phyloP scores from a whole-genome alignment of 2,888 invertebrate genomes.

The Eupithecia vulgata region DNA sequence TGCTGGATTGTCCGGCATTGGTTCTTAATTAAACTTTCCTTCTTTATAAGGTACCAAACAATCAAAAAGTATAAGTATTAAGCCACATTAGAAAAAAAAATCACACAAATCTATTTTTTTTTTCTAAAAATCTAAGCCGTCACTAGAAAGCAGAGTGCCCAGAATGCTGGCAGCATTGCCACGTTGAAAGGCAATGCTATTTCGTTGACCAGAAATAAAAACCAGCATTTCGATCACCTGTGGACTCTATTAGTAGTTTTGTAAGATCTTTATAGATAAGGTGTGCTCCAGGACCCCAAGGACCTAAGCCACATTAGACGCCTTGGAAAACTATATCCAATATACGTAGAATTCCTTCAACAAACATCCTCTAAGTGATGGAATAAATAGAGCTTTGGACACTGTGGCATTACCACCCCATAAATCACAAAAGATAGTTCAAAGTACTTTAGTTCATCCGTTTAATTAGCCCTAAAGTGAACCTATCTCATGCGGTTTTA shows the following conservation, averaged over 20 bases:
- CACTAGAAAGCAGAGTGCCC: no score
- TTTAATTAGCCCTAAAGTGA: constrained; percentile 1
- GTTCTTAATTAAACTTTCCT: background rate
- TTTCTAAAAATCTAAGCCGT: no score
- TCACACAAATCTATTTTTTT: no score
- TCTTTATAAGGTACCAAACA: background rate
- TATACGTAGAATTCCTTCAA: background rate
- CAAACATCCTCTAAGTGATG: background rate
- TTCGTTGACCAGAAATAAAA: no score
- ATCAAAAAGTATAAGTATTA: background rate
- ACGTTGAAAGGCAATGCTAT: no score
- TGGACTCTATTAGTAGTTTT: no score
- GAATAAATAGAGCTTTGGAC: background rate
- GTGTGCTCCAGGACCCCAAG: no score
- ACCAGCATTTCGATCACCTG: no score
- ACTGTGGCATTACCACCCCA: background rate
- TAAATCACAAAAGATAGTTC: background rate
- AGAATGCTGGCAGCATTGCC: no score
- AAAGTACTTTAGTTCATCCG: background rate
- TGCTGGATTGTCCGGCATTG: background rate
- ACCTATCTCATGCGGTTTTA: constrained; percentile 28
- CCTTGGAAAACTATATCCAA: background rate
- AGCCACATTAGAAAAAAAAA: no score
- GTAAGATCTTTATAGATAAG: no score
- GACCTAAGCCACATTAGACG: no score